These are phyloP conservation scores for Spilosoma lubricipeda DNA, from an alignment of 2,888 invertebrate species.

Conservation along the genomic window DNA sequence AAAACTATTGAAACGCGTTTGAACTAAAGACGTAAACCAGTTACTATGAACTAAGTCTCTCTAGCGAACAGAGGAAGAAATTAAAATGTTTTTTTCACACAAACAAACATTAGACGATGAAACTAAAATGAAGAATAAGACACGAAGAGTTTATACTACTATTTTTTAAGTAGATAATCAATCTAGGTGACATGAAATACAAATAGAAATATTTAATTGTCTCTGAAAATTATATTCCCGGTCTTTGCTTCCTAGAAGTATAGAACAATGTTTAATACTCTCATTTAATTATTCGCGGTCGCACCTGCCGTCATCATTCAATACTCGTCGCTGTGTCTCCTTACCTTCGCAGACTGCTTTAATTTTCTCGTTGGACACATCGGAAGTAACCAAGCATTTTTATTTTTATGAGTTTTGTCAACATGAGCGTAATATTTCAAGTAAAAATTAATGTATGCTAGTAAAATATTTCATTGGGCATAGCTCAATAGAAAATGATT, in stretches of 20 bases:
- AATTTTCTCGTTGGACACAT: conserved; percentile 33
- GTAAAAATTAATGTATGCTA: conserved; percentile 16
- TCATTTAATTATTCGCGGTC: conserved; percentile 24
- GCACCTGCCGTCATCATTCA: conserved; percentile 35
- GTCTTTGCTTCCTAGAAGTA: conserved; percentile 12
- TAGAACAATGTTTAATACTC: conserved; percentile 24
- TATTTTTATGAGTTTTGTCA: conserved; percentile 35
- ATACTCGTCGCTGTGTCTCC: conserved; percentile 16
- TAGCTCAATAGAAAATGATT: conserved; percentile 22
- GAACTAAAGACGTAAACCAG: conserved; percentile 12
- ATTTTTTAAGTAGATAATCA: conserved; percentile 27
- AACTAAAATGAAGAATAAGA: conserved; percentile 35
- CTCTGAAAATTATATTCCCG: conserved; percentile 1
- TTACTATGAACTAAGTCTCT: conserved; percentile 7
- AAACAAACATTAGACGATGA: conserved; percentile 26
- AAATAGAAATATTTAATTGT: conserved; percentile 13
- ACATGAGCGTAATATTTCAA: conserved; percentile 12
- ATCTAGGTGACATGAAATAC: conserved; percentile 36
- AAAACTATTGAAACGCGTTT: conserved; percentile 2
- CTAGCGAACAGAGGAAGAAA: conserved; percentile 12
- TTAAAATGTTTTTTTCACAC: conserved; percentile 17
- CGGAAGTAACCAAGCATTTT: conserved; percentile 34
- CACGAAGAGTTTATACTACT: background rate
- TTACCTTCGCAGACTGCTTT: conserved; percentile 23
- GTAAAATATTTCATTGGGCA: conserved; percentile 24